These are phyloP conservation scores for Garrulus glandarius DNA, from an alignment of 2,797 vertebrate genomes.

Conservation along the genomic window DNA sequence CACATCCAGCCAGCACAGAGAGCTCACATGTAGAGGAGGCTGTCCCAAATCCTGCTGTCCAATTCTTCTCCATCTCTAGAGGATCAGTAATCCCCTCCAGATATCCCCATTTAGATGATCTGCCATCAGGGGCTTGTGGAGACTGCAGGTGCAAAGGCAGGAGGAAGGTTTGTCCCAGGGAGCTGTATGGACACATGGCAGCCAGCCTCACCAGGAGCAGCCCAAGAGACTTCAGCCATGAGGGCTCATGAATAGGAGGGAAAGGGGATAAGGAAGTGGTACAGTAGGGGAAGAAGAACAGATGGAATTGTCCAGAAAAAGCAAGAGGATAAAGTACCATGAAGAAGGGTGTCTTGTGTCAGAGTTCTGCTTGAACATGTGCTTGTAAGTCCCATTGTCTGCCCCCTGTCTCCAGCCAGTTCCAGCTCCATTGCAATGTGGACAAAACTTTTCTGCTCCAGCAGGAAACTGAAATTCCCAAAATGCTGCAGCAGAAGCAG, in stretches of 20 bases:
- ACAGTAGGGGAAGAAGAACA: neutral
- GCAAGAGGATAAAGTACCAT: neutral
- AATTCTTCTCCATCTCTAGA: neutral
- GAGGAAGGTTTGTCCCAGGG: neutral
- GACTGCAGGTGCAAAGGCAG: neutral
- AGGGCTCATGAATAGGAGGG: neutral
- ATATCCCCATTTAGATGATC: no score
- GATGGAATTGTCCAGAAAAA: neutral
- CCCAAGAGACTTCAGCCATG: accelerated
- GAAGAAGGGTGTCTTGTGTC: neutral
- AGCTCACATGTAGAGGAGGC: accelerated
- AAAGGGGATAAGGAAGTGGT: neutral
- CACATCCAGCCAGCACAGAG: neutral
- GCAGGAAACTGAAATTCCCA: neutral
- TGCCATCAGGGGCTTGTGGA: neutral
- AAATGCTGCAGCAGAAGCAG: neutral
- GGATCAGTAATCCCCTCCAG: neutral
- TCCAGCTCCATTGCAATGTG: neutral
- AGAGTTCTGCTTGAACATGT: neutral
- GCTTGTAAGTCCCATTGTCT: neutral
- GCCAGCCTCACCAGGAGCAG: neutral
- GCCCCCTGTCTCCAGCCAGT: neutral
- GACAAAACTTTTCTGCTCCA: neutral
- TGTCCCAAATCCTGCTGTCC: neutral
- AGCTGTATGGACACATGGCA: neutral